A percentile compares a stretch with the other conserved stretches of the same genome.
Conservation (phyloP, 2,113 vertebrate genomes). For the Platichthys stellatus region DNA sequence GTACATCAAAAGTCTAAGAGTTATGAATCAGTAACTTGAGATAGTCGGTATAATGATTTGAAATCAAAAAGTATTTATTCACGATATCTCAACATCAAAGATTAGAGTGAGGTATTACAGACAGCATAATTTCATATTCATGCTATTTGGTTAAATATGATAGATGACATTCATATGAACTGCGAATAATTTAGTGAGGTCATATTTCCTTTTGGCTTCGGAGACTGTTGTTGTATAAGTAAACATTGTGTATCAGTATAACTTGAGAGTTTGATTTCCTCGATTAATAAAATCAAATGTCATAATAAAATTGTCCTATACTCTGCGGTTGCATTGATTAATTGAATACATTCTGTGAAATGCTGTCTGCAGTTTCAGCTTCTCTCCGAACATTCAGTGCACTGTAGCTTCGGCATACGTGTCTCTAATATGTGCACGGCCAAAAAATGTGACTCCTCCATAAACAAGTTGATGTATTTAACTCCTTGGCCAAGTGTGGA, state of each 20-base stretch:
- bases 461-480: slow-evolving; percentile 72
- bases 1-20: not conserved
- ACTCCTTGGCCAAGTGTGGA: slow-evolving; percentile 41
- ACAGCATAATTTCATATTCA: no score
- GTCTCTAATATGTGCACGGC: not conserved
- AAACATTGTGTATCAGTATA: not conserved
- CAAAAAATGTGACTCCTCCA: slow-evolving; percentile 17
- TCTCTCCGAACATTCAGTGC: not conserved
- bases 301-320: not conserved
- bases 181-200: no score
- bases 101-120: not conserved
- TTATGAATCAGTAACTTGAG: not conserved
- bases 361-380: not conserved
- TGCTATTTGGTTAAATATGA: no score
- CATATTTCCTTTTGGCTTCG: no score
- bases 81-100: not conserved
- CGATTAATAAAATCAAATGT: not conserved
- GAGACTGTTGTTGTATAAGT: not conserved
- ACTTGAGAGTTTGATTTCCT: not conserved
- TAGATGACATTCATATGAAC: no score
- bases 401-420: not conserved
- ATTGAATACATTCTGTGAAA: not conserved
- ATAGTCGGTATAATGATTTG: not conserved
- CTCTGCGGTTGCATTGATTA: not conserved
- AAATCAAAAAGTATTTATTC: not conserved